Base-by-base conservation (phyloP, 2,113 vertebrate species). In the Pontoporia blainvillei region DNA sequence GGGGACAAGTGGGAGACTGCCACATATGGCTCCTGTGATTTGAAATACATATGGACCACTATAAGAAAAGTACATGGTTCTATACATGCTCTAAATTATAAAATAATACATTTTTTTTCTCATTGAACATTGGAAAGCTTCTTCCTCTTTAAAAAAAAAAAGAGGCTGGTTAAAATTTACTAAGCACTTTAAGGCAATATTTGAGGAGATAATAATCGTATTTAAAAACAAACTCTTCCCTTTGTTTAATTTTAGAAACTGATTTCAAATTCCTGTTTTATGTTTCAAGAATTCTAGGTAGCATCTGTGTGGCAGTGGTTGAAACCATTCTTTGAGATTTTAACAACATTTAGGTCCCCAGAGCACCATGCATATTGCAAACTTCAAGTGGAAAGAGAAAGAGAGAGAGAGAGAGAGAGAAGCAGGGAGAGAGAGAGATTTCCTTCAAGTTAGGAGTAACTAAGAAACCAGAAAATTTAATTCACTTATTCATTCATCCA, bases 401-500 rank as follows among this genome's bases (percentile, higher is more conserved):
- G 41, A 83, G 20, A 88, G 0, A 46, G 8, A 72, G 11, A 86
- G 12, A 82, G 87, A 12, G 0, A 46, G 8, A 72, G 11, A 86
- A 13, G 20, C 20, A 11, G 34, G 52, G 41, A 44, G 6, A 44
- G 41, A 44, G 41, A 44, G 52, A 23, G 27, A 18, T 66, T 85
- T 86, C 49, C 57, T 91, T 86, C 20, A 79, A 46, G 20, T 83
- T 89, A 89, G 44, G 21, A 94, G 96, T 52, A 93, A 59, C 85
- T 46, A 69, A 83, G 31, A 89, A 84, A 41, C 7, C 25, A 90
- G 75, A 88, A 17, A 89, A 84, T 67, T 57, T 29, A 96, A 96
- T 87, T 92, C 41, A 82, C 14, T 81, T 87, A 54, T 83, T 96
- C 61, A 54, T 88, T 94, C 54, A 69, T 67, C 17, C 93, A 90